Evolutionary conservation across 2,888 invertebrate species (phyloP), one percentile per base, ranked within the genome.

Genomic region (Monochamus alternatus): DNA sequence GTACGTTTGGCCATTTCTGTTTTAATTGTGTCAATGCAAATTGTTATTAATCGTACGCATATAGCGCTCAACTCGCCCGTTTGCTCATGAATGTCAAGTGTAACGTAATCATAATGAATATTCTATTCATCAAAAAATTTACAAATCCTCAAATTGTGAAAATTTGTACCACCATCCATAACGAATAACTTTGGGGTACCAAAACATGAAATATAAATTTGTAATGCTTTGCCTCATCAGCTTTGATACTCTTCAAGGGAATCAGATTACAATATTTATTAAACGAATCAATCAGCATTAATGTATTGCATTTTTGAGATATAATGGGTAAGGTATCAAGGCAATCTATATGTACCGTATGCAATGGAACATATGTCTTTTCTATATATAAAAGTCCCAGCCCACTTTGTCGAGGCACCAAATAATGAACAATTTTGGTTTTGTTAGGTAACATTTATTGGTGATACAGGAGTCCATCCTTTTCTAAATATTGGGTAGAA

Each of bases 31-130:
- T 38, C 75, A 60, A 81, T 72, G 51, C 80, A 52, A 12, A 81
- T 55, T 51, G 59, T 81, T 80, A 76, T 74, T 82, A 14, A 81
- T 76, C 0, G 81, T 83, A 10, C 79, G 52, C 77, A 82, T 80
- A 62, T 81, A 82, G 0, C 77, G 69, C 51, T 80, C 79, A 9
- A 80, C 79, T 60, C 77, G 75, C 1, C 75, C 79, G 63, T 77
- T 79, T 5, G 67, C 75, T 30, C 79, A 60, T 79, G 78, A 10
- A 79, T 60, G 64, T 80, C 79, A n/a, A 80, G 77, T 14, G 78
- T 78, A 47, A 77, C 72, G 65, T 67, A 79, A 72, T 77, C 77
- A 68, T 77, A 77, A 2, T 74, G 22, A 62, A 79, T 71, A 9
- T 58, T 9, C 58, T 55, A 75, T 51, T 66, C 65, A 63, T 75